Base-by-base conservation (phyloP, 2,888 invertebrate genomes). In the Drosophila prostipennis region DNA sequence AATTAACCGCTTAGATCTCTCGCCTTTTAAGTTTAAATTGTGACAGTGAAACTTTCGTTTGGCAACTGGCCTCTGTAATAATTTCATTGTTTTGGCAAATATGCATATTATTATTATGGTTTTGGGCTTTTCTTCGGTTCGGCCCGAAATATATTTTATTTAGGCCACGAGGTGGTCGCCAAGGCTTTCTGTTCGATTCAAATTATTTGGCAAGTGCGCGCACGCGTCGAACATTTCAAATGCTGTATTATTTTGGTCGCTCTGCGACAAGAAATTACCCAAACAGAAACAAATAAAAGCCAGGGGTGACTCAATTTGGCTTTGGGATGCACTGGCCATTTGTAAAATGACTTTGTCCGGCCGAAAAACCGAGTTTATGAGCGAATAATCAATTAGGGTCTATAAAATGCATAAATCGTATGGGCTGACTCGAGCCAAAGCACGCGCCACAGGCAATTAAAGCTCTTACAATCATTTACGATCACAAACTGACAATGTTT, bases 151-250 rank as follows among this genome's bases (percentile, higher is more conserved):
- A 49, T 19, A 34, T 72, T 71, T 82, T 88, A 88, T 84, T 88
- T 84, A 88, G 84, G 88, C 79, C 84, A 86, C 77, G 83, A 58
- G 51, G 53, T 52, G 37, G 58, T 26, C 42, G 67, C 59, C 86
- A 84, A 84, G 84, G 84, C 80, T 84, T 70, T 55, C 26, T 72
- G 70, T 52, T 64, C 67, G 51, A 61, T 70, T 57, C 67, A 55
- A 64, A 74, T 69, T 77, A 78, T 81, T 84, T 87, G 76, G 70
- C 87, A 85, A 83, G 85, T 82, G 67, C 72, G 69, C 29, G 76
- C 79, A 82, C 82, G 87, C 79, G 72, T 63, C 68, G 48, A 60
- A 77, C 87, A 82, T 85, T 79, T 82, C 72, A 87, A 87, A 77
- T 78, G 76, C 72, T 52, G 19, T 60, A 61, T 74, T 39, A 34